Conservation (phyloP, 2,113 vertebrate species). For the Malurus cyaneus region DNA sequence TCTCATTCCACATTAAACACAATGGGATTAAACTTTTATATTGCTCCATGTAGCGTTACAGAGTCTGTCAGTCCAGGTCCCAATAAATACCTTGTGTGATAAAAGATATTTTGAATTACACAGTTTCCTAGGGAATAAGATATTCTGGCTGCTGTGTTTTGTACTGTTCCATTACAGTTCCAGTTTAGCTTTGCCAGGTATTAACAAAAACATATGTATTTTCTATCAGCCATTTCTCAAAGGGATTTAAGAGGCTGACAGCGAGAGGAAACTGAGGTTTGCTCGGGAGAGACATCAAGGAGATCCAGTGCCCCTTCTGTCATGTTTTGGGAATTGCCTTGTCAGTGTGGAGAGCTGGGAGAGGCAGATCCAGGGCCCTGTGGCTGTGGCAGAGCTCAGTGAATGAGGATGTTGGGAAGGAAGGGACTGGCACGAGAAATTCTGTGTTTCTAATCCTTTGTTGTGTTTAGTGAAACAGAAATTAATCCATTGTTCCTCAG, state of each 20-base stretch:
- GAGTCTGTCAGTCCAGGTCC: neutral
- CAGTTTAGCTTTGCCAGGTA: neutral
- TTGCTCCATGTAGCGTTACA: neutral
- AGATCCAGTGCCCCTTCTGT: neutral
- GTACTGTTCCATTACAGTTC: neutral
- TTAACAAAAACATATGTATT: neutral
- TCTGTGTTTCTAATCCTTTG: neutral
- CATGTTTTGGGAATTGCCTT: neutral
- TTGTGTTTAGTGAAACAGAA: neutral
- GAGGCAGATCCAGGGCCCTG: neutral
- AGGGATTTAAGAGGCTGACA: neutral
- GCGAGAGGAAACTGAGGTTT: neutral
- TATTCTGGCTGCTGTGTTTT: neutral
- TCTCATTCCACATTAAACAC: neutral
- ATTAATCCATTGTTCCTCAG: neutral
- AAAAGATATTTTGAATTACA: neutral
- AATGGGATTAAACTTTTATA: neutral
- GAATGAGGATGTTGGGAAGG: neutral
- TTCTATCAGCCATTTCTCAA: neutral
- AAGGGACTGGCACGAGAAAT: neutral
- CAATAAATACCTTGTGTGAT: neutral
- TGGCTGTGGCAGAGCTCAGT: rapidly evolving
- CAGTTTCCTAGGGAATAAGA: neutral
- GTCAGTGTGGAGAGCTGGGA: neutral
- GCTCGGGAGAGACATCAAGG: neutral